These are phyloP conservation scores for Dicerorhinus sumatrensis DNA, from an alignment of 2,113 vertebrate species.

Conservation along the genomic window DNA sequence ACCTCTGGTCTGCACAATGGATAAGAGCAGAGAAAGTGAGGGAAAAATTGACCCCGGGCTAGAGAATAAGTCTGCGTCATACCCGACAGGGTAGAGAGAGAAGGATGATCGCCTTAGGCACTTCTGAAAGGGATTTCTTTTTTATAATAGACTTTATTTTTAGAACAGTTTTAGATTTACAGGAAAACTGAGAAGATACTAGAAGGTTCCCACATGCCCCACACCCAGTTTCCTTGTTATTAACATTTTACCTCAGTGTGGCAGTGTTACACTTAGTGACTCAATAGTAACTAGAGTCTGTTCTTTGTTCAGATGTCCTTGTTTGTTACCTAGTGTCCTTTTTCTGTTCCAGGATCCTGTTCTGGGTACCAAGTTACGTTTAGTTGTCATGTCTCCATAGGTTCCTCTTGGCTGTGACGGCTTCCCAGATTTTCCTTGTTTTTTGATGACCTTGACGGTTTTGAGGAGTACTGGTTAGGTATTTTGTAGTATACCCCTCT, in stretches of 20 bases:
- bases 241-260: neutral
- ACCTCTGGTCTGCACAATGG: neutral
- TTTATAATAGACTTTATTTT: neutral
- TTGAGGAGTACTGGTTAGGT: neutral
- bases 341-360: neutral
- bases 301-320: neutral
- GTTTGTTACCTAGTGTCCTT: neutral
- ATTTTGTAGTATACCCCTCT: neutral
- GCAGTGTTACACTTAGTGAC: neutral
- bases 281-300: neutral
- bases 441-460: neutral
- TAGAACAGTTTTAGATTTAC: neutral
- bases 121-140: neutral
- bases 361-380: neutral
- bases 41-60: neutral
- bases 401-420: neutral
- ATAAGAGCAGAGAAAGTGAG: neutral
- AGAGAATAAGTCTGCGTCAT: neutral
- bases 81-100: neutral
- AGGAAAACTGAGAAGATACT: neutral
- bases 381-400: neutral
- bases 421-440: neutral
- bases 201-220: neutral
- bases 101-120: neutral
- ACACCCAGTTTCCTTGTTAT: neutral